Evolutionary conservation across 2,797 vertebrate species (phyloP).

Genomic region (Hemitrygon akajei): DNA sequence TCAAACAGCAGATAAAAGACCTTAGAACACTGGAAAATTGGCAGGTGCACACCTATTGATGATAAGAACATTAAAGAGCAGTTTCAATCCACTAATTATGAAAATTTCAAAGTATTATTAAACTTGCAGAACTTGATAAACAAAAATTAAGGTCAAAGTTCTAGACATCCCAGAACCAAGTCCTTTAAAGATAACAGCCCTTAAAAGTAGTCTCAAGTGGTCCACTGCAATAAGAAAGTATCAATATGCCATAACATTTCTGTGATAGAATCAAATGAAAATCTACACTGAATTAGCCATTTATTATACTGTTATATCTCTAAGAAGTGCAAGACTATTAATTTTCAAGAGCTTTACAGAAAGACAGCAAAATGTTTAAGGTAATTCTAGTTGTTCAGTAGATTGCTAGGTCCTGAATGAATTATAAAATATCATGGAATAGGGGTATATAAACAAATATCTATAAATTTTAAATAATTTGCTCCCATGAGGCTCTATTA

Average conservation of each 20-base stretch:
- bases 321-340: not conserved
- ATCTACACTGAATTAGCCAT: not conserved
- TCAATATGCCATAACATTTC: not conserved
- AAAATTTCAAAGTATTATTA: not conserved
- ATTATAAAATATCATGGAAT: not conserved
- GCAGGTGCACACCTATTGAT: not conserved
- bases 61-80: not conserved
- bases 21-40: not conserved
- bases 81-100: not conserved
- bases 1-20: not conserved
- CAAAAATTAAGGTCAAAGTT: not conserved
- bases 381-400: not conserved
- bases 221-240: not conserved
- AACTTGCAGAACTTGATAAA: not conserved
- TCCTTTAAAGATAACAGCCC: not conserved
- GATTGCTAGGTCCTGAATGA: not conserved
- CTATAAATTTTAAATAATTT: conserved; percentile 3
- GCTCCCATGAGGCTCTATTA: not conserved
- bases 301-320: not conserved
- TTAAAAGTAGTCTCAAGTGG: not conserved
- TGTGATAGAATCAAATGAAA: not conserved
- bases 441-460: not conserved
- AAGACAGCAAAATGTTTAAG: conserved; percentile 7
- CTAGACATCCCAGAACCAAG: not conserved
- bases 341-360: not conserved